These are phyloP conservation scores for Penaeus chinensis DNA, from an alignment of 1,140 invertebrate genomes.

Conservation along the genomic window DNA sequence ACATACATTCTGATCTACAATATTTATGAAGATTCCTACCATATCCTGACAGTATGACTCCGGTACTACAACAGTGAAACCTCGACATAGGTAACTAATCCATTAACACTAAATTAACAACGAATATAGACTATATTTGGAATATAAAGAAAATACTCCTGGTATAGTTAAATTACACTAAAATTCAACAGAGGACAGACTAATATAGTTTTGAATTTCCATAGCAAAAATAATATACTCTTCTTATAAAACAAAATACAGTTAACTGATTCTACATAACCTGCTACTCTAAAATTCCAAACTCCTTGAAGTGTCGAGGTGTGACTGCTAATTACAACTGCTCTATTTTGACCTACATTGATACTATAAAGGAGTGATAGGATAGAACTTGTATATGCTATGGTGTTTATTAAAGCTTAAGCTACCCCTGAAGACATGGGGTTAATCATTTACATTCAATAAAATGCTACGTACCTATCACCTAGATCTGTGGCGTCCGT, in stretches of 20 bases:
- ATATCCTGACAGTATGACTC: conserved; percentile 32
- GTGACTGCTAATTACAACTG: conserved; percentile 46
- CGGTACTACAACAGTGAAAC: conserved; percentile 32
- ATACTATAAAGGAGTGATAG: conserved; percentile 38
- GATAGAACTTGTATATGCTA: conserved; percentile 61
- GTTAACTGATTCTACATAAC: too few relatives aligned
- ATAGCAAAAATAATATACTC: too few relatives aligned
- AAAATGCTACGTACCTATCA: conserved; percentile 48
- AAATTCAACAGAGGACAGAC: too few relatives aligned
- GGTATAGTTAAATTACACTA: too few relatives aligned
- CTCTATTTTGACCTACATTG: conserved; percentile 40
- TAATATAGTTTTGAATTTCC: too few relatives aligned
- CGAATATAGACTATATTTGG: background rate
- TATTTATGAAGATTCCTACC: conserved; percentile 33
- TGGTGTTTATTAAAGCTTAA: conserved; percentile 52
- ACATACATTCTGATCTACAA: conserved; percentile 41
- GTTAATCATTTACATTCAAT: conserved; percentile 56
- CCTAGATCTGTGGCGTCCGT: conserved; percentile 19
- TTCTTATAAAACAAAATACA: too few relatives aligned
- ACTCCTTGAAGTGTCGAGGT: conserved; percentile 27
- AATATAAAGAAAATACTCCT: too few relatives aligned
- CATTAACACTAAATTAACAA: background rate
- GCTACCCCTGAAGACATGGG: conserved; percentile 56
- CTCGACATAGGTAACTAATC: conserved; percentile 28
- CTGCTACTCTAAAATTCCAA: too few relatives aligned